Percentiles rank a stretch among this genome's conserved stretches.
These are phyloP conservation scores for Thunnus albacares DNA, from an alignment of 2,797 vertebrate genomes.

Conservation along the genomic window DNA sequence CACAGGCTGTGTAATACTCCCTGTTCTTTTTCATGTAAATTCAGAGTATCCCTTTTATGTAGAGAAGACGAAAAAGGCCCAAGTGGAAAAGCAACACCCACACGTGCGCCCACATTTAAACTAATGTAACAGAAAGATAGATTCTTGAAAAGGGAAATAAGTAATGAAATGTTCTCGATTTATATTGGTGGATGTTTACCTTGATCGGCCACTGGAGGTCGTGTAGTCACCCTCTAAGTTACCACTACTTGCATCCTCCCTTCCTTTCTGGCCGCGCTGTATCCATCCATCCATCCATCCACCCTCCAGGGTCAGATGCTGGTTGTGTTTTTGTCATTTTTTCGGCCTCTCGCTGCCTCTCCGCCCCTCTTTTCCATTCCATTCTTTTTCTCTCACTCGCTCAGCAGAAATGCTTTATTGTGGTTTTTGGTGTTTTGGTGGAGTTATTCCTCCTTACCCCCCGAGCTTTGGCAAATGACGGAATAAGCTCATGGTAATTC, in stretches of 20 bases:
- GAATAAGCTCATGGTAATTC: constrained; percentile 74
- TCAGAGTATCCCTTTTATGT: background rate
- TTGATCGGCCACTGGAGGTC: constrained; percentile 47
- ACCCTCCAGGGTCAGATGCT: constrained; percentile 37
- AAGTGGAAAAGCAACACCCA: too few relatives aligned
- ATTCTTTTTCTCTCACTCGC: constrained; percentile 62
- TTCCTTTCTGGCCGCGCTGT: background rate
- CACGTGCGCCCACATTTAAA: background rate
- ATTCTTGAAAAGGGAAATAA: too few relatives aligned
- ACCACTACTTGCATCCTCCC: background rate
- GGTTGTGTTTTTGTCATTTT: constrained; percentile 44
- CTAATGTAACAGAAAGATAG: too few relatives aligned
- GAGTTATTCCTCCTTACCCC: constrained; percentile 72
- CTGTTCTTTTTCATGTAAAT: background rate
- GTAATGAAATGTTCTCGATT: background rate
- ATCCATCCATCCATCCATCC: background rate
- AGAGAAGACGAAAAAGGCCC: background rate
- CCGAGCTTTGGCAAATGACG: constrained; percentile 70
- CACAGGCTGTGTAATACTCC: background rate
- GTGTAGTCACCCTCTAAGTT: constrained; percentile 14
- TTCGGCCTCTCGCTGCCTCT: constrained; percentile 23
- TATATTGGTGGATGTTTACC: constrained; percentile 12
- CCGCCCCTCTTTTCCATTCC: constrained; percentile 54
- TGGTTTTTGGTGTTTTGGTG: constrained; percentile 75
- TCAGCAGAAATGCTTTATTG: constrained; percentile 74